Percentiles rank a stretch among this genome's conserved stretches.
Evolutionary conservation across 2,888 invertebrate genomes (phyloP).

Genomic region (Drosophila conformis): DNA sequence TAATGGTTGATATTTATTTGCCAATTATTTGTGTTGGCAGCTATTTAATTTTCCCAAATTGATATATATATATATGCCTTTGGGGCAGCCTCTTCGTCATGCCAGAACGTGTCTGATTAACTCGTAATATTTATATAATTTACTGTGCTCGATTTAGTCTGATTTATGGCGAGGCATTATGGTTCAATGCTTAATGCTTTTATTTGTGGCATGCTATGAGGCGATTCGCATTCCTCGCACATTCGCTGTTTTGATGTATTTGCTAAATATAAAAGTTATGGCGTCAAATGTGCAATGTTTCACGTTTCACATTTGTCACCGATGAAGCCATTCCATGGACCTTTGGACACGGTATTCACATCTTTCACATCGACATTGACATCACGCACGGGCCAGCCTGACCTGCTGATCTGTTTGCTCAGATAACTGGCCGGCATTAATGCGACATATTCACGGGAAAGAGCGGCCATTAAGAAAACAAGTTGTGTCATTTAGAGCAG

Average conservation of each 20-base stretch:
- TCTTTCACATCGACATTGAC: not conserved
- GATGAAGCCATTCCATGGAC: constrained; percentile 15
- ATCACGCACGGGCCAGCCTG: constrained; percentile 35
- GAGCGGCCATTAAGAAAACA: constrained; percentile 46
- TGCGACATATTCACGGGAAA: constrained; percentile 57
- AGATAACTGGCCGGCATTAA: constrained; percentile 33
- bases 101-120: constrained; percentile 57
- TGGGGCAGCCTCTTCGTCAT: constrained; percentile 17
- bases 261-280: constrained; percentile 14
- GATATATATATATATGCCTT: not conserved
- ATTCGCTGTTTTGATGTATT: constrained; percentile 32
- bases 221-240: constrained; percentile 3
- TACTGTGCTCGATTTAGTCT: constrained; percentile 49
- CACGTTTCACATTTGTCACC: constrained; percentile 42
- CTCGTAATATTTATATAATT: constrained; percentile 39
- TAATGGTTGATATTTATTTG: not conserved
- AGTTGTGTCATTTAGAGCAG: constrained; percentile 58
- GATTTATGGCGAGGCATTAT: constrained; percentile 20
- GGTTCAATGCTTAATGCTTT: constrained; percentile 20
- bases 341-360: constrained; percentile 8
- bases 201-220: constrained; percentile 30
- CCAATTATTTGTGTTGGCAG: not conserved
- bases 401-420: constrained; percentile 47
- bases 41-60: not conserved
- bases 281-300: constrained; percentile 22